Evolutionary conservation across 2,888 invertebrate species (phyloP).

Genomic region (Rambutsinella grinnellia): DNA sequence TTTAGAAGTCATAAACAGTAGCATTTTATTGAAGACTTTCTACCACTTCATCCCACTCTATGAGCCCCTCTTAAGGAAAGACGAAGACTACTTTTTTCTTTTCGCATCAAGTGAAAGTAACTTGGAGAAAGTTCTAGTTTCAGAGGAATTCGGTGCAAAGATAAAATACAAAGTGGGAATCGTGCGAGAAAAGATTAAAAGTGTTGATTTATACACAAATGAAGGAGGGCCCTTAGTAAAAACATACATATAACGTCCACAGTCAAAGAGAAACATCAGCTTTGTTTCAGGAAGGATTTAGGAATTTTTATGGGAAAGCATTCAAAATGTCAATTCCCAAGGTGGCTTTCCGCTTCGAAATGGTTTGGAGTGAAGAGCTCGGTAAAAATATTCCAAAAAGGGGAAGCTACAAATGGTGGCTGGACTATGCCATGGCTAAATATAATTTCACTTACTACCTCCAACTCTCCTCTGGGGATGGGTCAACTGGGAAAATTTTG

Average conservation of each 20-base stretch:
- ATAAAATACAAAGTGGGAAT: slow-evolving; percentile 37
- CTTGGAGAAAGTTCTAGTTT: slow-evolving; percentile 2
- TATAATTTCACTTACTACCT: slow-evolving; percentile 36
- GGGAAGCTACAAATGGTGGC: slow-evolving; percentile 25
- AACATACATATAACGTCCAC: no score
- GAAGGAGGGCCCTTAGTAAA: slow-evolving; percentile 20
- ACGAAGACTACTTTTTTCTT: slow-evolving; percentile 48
- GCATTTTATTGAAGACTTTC: background rate
- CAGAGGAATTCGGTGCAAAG: slow-evolving; percentile 30
- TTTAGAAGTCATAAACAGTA: background rate
- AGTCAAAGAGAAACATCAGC: no score
- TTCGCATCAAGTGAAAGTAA: background rate
- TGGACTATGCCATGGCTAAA: slow-evolving; percentile 18
- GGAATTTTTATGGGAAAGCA: slow-evolving; percentile 26
- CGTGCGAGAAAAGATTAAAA: background rate
- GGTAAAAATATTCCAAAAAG: slow-evolving; percentile 10
- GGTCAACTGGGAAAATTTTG: slow-evolving; percentile 30
- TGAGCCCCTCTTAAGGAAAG: slow-evolving; percentile 33
- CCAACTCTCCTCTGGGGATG: slow-evolving; percentile 3
- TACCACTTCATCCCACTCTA: slow-evolving; percentile 15
- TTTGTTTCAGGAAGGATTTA: slow-evolving; percentile 36
- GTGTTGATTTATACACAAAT: slow-evolving; percentile 22
- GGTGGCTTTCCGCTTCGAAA: slow-evolving; percentile 35
- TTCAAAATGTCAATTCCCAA: slow-evolving; percentile 35
- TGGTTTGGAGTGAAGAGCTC: background rate